Evolutionary conservation across 2,888 invertebrate genomes (phyloP).

Genomic region (Tenthredo mesomela): DNA sequence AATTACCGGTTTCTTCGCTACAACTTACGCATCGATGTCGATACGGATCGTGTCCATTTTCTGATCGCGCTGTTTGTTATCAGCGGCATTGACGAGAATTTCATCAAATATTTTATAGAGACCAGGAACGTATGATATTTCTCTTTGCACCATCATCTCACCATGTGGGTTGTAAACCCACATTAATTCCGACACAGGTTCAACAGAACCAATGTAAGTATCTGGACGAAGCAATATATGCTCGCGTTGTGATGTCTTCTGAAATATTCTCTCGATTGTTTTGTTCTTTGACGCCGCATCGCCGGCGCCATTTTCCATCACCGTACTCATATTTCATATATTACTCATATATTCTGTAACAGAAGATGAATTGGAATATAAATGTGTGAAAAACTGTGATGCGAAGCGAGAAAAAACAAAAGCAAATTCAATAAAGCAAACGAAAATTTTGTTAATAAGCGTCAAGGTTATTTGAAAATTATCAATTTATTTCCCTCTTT

Average conservation of each 20-base stretch:
- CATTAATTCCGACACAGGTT: conserved; percentile 90
- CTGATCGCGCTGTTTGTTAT: conserved; percentile 96
- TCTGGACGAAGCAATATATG: conserved; percentile 98
- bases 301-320: conserved; percentile 71
- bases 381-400: neutral
- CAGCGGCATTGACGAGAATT: conserved; percentile 99
- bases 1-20: neutral
- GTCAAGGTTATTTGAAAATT: neutral
- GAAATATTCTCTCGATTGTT: conserved; percentile 97
- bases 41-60: conserved; percentile 95
- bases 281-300: conserved; percentile 78
- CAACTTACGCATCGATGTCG: conserved; percentile 86
- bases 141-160: conserved; percentile 89
- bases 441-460: neutral
- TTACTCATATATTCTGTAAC: conserved; percentile 59
- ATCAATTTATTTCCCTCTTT: too few relatives aligned
- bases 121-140: conserved; percentile 96
- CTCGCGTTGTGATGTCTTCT: conserved; percentile 98
- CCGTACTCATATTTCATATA: conserved; percentile 66
- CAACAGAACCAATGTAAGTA: conserved; percentile 98
- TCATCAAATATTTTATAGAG: conserved; percentile 99
- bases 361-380: conserved; percentile 25
- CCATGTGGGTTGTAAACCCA: conserved; percentile 95
- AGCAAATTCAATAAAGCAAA: neutral
- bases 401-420: neutral